Evolutionary conservation across 2,113 vertebrate species (phyloP).

Genomic region (Dromiciops gliroides): DNA sequence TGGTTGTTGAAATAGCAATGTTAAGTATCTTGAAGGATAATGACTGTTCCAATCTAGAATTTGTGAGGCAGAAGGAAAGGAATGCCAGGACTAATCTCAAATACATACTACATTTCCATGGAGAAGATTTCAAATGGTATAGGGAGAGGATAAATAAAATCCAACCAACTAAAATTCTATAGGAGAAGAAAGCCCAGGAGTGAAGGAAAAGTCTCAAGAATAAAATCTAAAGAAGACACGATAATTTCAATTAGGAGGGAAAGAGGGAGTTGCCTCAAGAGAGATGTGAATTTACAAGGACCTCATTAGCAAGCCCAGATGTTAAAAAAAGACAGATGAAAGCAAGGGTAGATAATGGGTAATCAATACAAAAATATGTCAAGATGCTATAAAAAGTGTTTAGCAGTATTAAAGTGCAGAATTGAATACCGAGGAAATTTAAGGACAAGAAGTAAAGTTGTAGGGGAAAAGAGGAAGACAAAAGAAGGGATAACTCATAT

Average conservation of each 20-base stretch:
- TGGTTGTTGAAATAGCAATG: too few relatives aligned
- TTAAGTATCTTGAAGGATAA: too few relatives aligned
- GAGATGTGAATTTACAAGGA: neutral
- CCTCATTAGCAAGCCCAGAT: neutral
- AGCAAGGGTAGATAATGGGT: neutral
- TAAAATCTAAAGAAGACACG: neutral
- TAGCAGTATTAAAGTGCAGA: neutral
- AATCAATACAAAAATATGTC: neutral
- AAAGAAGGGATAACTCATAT: neutral
- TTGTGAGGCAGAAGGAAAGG: neutral
- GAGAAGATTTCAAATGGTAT: neutral
- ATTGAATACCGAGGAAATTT: neutral
- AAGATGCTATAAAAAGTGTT: neutral
- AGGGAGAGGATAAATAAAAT: neutral
- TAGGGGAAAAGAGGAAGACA: neutral
- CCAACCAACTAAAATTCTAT: neutral
- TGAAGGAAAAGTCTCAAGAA: neutral
- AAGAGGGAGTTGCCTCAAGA: neutral
- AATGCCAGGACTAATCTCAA: neutral
- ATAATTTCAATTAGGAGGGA: neutral
- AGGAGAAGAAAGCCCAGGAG: neutral
- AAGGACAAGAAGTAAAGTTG: neutral
- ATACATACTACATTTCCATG: neutral
- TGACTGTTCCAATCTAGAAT: too few relatives aligned
- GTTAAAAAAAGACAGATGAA: neutral